Percentiles rank a stretch among this genome's conserved stretches.
Evolutionary conservation across 1,140 invertebrate species (phyloP).

Genomic region (Micrasema longulum): DNA sequence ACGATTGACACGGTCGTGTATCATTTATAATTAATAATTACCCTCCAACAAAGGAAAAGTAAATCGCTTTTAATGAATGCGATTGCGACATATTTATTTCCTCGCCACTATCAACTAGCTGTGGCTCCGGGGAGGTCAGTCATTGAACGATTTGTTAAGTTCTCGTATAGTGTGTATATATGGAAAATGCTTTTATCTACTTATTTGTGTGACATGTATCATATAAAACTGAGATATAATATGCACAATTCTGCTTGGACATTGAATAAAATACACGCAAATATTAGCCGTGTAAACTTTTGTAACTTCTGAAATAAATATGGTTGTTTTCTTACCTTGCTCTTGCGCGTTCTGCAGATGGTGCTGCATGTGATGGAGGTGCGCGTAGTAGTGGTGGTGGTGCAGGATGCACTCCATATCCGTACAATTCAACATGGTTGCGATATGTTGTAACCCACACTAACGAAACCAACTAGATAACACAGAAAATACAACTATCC

Average conservation of each 20-base stretch:
- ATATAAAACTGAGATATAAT: too few relatives aligned
- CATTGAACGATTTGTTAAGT: conserved; percentile 20
- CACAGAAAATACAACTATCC: conserved; percentile 7
- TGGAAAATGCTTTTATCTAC: too few relatives aligned
- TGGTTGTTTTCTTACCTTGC: conserved; percentile 69
- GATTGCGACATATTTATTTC: conserved; percentile 28
- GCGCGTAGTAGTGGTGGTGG: conserved; percentile 79
- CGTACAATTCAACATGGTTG: conserved; percentile 80
- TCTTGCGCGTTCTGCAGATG: conserved; percentile 71
- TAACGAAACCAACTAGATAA: conserved; percentile 18
- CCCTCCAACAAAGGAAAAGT: conserved; percentile 8
- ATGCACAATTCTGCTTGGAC: too few relatives aligned
- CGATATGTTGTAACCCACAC: conserved; percentile 49
- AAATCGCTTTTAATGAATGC: conserved; percentile 11
- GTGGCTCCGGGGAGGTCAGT: conserved; percentile 8
- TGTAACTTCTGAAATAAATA: too few relatives aligned
- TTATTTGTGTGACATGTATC: too few relatives aligned
- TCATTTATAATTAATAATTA: conserved; percentile 16
- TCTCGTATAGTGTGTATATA: too few relatives aligned
- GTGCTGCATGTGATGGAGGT: conserved; percentile 76
- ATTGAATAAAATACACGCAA: too few relatives aligned
- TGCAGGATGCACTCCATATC: conserved; percentile 82
- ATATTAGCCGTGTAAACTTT: too few relatives aligned
- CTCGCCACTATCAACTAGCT: background rate
- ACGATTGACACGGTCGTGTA: too few relatives aligned